These are phyloP conservation scores for Psophia crepitans DNA, from an alignment of 2,113 vertebrate species.

Conservation along the genomic window DNA sequence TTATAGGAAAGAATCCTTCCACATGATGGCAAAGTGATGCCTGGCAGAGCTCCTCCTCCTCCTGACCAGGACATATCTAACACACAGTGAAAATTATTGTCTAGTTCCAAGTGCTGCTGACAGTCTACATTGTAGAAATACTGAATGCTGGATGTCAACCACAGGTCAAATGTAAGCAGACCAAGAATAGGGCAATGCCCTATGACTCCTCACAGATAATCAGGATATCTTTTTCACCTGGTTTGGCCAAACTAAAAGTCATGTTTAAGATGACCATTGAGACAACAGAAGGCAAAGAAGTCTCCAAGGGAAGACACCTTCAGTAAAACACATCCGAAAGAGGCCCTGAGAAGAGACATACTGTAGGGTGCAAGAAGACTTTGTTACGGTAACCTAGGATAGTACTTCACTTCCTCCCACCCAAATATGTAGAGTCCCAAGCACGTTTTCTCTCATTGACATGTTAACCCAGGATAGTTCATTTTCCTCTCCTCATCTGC, in stretches of 20 bases:
- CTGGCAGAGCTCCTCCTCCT: background rate
- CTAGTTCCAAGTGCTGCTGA: background rate
- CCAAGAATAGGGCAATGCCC: background rate
- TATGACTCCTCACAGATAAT: background rate
- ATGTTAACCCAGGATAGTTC: background rate
- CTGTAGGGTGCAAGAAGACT: background rate
- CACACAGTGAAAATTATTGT: background rate
- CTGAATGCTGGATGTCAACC: background rate
- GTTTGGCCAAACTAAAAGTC: background rate
- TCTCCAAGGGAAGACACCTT: background rate
- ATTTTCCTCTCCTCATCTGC: background rate
- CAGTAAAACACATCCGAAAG: background rate
- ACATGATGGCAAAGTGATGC: background rate
- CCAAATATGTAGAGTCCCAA: background rate
- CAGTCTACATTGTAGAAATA: background rate
- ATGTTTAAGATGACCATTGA: background rate
- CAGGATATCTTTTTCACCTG: background rate
- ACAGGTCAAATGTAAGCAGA: background rate
- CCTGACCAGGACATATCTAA: background rate
- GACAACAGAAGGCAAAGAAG: background rate
- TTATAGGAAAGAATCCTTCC: background rate
- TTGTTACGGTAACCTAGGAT: background rate
- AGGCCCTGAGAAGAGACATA: background rate
- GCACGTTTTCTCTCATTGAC: rapidly evolving
- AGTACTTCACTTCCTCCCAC: background rate